Base-by-base conservation (phyloP, 2,797 vertebrate species). In the Enteromius fasciolatus region DNA sequence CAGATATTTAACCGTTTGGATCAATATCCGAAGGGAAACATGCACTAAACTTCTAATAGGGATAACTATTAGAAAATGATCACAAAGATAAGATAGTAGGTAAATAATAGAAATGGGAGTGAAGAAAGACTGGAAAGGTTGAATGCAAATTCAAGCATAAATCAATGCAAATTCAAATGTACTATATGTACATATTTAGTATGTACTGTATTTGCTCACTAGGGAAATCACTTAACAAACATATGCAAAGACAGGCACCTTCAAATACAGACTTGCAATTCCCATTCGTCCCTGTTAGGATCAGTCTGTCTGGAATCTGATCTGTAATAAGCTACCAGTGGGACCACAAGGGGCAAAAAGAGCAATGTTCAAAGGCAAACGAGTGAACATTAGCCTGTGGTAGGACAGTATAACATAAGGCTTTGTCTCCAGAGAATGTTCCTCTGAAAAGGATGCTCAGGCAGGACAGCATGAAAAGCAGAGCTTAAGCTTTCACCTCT, bases 401-500 rank as follows among this genome's bases (percentile, higher is more conserved):
- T 77, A 86, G 36, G 66, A 31, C 57, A 81, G 36, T 46, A 28
- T 5, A 84, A 83, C 86, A 46, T 68, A 57, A 31, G n/a, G n/a
- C 12, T 68, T 46, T 54, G 44, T 48, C 36, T 8, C 15, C 39
- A 66, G 48, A 75, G n/a, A 50, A 18, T 31, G 36, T 75, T 44
- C 70, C 54, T 64, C 68, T 36, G 48, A 82, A 54, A 44, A 6
- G 46, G 33, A 67, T 1, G 14, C 46, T 39, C 14, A 17, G n/a
- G 31, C 20, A 50, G 54, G 33, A 31, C 9, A 50, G 78, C 7
- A 11, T 0, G 33, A 76, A 81, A 50, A 74, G 74, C 59, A 52
- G 52, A 50, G 44, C 78, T 84, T 76, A 39, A 75, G 72, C 70
- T 87, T 84, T 86, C 54, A 46, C 84, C 77, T 81, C 25, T 67